Evolutionary conservation across 2,113 vertebrate species (phyloP).

Genomic region (Chamaea fasciata): DNA sequence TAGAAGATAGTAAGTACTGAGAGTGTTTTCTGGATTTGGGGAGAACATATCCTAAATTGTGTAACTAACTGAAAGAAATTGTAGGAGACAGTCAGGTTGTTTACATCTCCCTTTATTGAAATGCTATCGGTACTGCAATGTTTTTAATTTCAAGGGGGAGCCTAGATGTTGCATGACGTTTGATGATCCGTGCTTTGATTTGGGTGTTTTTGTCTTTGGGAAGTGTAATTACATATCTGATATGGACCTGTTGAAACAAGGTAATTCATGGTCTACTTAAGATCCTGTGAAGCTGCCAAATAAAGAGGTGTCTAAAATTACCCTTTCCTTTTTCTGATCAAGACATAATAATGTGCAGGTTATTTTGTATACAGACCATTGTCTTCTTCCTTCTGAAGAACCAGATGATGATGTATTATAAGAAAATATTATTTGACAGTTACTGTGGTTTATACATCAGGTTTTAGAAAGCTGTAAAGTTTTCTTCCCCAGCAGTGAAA

Average conservation of each 20-base stretch:
- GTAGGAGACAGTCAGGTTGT: neutral
- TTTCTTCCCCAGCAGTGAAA: slow-evolving; percentile 24
- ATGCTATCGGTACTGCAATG: neutral
- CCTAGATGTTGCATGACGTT: slow-evolving; percentile 18
- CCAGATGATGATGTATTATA: neutral
- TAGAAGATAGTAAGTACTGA: neutral
- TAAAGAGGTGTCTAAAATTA: slow-evolving; percentile 70
- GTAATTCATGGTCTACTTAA: slow-evolving; percentile 62
- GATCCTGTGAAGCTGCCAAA: slow-evolving; percentile 69
- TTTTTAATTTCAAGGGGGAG: slow-evolving; percentile 45
- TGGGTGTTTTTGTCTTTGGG: slow-evolving; percentile 68
- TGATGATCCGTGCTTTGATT: slow-evolving; percentile 73
- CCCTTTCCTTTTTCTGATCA: slow-evolving; percentile 45
- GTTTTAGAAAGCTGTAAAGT: slow-evolving; percentile 3
- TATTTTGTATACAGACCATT: slow-evolving; percentile 60
- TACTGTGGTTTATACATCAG: neutral
- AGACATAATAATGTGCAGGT: slow-evolving; percentile 16
- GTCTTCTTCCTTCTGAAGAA: slow-evolving; percentile 50
- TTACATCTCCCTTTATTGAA: slow-evolving; percentile 32
- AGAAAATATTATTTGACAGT: slow-evolving; percentile 22
- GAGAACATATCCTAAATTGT: neutral
- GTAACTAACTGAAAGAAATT: slow-evolving; percentile 10
- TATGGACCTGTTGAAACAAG: slow-evolving; percentile 69
- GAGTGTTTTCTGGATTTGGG: slow-evolving; percentile 2
- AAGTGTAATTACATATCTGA: slow-evolving; percentile 74